Evolutionary conservation across 1,140 invertebrate species (phyloP), one percentile per base, ranked within the genome.

Genomic region (Saxidomus purpurata): DNA sequence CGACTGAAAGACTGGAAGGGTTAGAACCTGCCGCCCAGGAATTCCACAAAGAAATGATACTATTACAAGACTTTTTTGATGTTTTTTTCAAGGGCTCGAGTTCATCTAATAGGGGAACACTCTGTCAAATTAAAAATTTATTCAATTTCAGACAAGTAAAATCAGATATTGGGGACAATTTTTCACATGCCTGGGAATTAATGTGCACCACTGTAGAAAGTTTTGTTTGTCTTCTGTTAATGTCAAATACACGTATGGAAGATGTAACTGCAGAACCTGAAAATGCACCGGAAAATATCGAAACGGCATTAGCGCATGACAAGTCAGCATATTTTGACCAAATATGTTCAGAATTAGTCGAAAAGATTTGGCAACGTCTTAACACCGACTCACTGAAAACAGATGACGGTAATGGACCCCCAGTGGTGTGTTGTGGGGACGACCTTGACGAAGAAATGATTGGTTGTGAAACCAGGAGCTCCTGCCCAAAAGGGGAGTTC

Each of bases 31-130:
- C 43, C 22, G 79, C 47, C 22, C 89, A 90, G 36, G 86, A 86
- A 49, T 91, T 89, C 63, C 87, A 85, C 49, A 89, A 89, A 43
- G 82, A 89, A 52, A 89, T 91, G 71, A 2, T 91, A 22, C 59
- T 91, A 0, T 28, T 86, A 22, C 82, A 90, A 38, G 82, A 86
- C 31, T 87, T 61, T 49, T 90, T 34, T 43, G 81, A 91, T 49
- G 40, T 22, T 3, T 89, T 89, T 40, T 80, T 80, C n/a, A 59
- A 85, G 71, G 83, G 84, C 34, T 38, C 88, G 28, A 91, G 88
- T 79, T 25, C 52, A 36, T 43, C 47, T 36, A 80, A 91, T n/a
- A n/a, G n/a, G n/a, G n/a, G n/a, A n/a, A n/a, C n/a, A n/a, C n/a
- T n/a, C n/a, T n/a, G n/a, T n/a, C 61, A 89, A 40, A 25, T 91